These are phyloP conservation scores for Eristalis pertinax DNA, from an alignment of 2,888 invertebrate genomes.

Conservation along the genomic window DNA sequence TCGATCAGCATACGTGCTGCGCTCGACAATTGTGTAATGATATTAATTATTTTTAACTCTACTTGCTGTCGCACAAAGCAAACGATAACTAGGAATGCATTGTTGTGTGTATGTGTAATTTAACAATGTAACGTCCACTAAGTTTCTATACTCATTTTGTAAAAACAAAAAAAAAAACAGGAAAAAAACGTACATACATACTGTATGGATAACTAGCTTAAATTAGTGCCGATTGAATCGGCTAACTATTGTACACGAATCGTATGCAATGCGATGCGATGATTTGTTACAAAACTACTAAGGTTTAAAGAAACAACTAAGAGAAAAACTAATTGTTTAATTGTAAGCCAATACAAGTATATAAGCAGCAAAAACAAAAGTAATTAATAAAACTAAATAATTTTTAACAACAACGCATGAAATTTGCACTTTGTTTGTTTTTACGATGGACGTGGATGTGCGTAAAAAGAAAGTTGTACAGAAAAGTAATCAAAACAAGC, in stretches of 20 bases:
- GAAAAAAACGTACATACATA: neutral
- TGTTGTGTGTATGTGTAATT: constrained; percentile 47
- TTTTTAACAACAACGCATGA: constrained; percentile 52
- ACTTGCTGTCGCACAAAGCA: constrained; percentile 68
- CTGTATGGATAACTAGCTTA: constrained; percentile 18
- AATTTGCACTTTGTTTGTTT: neutral
- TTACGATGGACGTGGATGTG: no score
- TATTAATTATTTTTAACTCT: constrained; percentile 20
- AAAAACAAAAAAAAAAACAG: constrained; percentile 22
- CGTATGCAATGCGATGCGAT: constrained; percentile 32
- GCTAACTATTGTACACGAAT: constrained; percentile 49
- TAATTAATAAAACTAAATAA: constrained; percentile 46
- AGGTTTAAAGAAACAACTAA: constrained; percentile 11
- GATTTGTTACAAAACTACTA: constrained; percentile 47
- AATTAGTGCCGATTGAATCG: constrained; percentile 53
- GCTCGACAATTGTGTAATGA: constrained; percentile 10
- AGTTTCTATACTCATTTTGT: constrained; percentile 68
- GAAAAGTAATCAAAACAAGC: no score
- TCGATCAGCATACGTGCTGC: neutral
- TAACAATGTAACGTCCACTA: constrained; percentile 66
- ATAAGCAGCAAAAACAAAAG: constrained; percentile 40
- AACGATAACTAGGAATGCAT: constrained; percentile 62
- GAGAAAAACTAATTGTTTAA: constrained; percentile 49
- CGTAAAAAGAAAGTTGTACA: no score
- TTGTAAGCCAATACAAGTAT: constrained; percentile 32